Percentiles rank a stretch among this genome's conserved stretches.
These are phyloP conservation scores for Myathropa florea DNA, from an alignment of 2,888 invertebrate species.

Conservation along the genomic window DNA sequence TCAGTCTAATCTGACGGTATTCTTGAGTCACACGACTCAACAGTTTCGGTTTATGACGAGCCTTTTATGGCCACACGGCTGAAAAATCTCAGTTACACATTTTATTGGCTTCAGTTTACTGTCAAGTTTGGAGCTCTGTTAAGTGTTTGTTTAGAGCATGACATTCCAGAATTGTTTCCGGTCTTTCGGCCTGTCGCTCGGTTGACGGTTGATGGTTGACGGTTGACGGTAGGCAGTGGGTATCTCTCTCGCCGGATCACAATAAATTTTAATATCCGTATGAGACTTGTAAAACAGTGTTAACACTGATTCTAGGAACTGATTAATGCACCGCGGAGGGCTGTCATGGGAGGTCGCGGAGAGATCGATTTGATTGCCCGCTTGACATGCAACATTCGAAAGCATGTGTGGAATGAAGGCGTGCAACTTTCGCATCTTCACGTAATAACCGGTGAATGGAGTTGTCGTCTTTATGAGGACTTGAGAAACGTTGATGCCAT, in stretches of 20 bases:
- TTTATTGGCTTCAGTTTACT: constrained; percentile 1
- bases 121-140: background rate
- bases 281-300: background rate
- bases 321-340: background rate
- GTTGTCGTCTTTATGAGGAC: background rate
- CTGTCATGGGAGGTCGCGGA: background rate
- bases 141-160: background rate
- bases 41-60: constrained; percentile 15
- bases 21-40: background rate
- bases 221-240: background rate
- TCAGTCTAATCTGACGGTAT: constrained; percentile 1
- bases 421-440: background rate
- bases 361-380: background rate
- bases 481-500: background rate
- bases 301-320: background rate
- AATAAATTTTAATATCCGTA: background rate
- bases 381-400: background rate
- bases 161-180: constrained; percentile 3
- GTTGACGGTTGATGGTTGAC: background rate
- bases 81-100: background rate
- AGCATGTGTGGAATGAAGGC: background rate
- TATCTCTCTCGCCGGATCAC: background rate
- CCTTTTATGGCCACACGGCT: background rate
- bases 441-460: background rate
- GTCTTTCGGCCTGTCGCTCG: background rate